phyloP scores from a whole-genome alignment of 2,888 invertebrate species.

The Abscondita cerata region DNA sequence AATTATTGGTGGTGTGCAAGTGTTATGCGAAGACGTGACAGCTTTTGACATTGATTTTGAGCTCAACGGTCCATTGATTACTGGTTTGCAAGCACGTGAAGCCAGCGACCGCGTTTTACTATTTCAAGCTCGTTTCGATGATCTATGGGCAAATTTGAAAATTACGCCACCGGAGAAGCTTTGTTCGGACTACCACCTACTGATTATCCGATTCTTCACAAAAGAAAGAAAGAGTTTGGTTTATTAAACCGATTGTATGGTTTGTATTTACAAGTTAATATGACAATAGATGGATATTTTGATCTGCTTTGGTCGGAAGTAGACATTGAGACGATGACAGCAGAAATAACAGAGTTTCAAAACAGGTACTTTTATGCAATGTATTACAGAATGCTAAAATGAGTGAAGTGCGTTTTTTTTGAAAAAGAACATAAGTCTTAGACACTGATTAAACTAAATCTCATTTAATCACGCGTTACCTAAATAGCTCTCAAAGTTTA shows the following conservation, averaged over 20 bases:
- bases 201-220: conserved; percentile 80
- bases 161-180: conserved; percentile 83
- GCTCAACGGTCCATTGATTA: conserved; percentile 81
- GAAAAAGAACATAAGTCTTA: no score
- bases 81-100: conserved; percentile 82
- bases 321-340: conserved; percentile 81
- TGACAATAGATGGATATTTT: conserved; percentile 85
- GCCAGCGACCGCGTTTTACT: conserved; percentile 81
- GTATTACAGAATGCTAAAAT: no score
- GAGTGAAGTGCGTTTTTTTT: no score
- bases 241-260: conserved; percentile 82
- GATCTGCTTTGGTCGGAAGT: conserved; percentile 86
- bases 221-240: conserved; percentile 84
- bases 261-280: conserved; percentile 82
- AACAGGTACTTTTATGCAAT: no score
- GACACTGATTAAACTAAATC: no score
- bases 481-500: no score
- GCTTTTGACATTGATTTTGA: conserved; percentile 77
- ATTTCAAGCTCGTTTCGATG: conserved; percentile 83
- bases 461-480: no score
- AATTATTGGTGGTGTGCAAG: conserved; percentile 73
- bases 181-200: conserved; percentile 84
- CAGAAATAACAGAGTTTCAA: conserved; percentile 84
- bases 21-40: conserved; percentile 70
- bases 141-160: conserved; percentile 82